Percentiles rank a stretch among this genome's conserved stretches.
phyloP scores from a whole-genome alignment of 2,888 invertebrate species.

The Cyclophora punctaria region DNA sequence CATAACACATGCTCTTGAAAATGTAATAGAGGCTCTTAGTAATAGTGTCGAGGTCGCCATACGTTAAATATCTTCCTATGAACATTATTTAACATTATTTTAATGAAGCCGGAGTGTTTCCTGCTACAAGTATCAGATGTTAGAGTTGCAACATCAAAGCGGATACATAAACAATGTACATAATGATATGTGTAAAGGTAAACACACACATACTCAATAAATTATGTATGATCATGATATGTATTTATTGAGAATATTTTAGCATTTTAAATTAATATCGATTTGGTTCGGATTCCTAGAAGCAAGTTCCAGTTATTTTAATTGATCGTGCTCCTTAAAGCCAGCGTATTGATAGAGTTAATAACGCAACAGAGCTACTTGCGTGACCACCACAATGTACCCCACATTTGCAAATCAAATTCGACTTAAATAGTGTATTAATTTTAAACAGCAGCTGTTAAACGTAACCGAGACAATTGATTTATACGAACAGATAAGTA shows the following conservation, averaged over 20 bases:
- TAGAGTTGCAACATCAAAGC: no score
- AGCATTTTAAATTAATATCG: constrained; percentile 34
- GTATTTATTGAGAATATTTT: constrained; percentile 37
- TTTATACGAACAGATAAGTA: constrained; percentile 47
- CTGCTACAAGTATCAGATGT: no score
- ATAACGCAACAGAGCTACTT: constrained; percentile 26
- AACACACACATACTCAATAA: constrained; percentile 6
- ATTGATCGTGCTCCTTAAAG: constrained; percentile 31
- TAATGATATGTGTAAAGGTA: background rate
- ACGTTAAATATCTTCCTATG: no score
- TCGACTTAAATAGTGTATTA: constrained; percentile 42
- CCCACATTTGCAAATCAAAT: constrained; percentile 58
- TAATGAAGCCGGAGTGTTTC: no score
- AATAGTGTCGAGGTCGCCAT: no score
- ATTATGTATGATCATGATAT: constrained; percentile 6
- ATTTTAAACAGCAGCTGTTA: constrained; percentile 42
- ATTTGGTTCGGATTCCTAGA: constrained; percentile 35
- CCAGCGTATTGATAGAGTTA: constrained; percentile 29
- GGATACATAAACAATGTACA: no score
- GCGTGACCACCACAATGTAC: constrained; percentile 33
- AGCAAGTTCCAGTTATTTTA: constrained; percentile 45
- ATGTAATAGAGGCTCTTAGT: no score
- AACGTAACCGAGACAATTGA: constrained; percentile 40
- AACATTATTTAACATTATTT: no score
- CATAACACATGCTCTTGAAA: no score